Conservation (phyloP, 35 echinoderm and acorn worm species). For the Diadema setosum region DNA sequence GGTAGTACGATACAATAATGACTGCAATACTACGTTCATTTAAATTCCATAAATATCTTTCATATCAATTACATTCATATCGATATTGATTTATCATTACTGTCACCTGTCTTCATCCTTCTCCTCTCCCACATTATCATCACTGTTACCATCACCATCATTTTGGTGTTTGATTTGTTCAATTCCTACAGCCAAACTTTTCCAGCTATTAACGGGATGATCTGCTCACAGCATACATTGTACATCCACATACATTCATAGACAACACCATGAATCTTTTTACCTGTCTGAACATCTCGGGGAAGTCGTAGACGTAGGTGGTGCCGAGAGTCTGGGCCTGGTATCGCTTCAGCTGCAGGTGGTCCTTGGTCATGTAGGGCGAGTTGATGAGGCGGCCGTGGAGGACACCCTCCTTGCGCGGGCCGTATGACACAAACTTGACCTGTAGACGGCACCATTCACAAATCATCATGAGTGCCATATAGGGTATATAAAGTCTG, state of each 20-base stretch:
- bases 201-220: too few relatives aligned
- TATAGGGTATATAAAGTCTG: too few relatives aligned
- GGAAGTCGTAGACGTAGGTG: conserved; percentile 95
- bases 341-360: conserved; percentile 93
- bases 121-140: neutral
- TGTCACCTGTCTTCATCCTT: neutral
- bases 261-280: neutral
- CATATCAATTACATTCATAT: neutral
- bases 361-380: conserved; percentile 96
- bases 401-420: conserved; percentile 63
- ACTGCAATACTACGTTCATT: too few relatives aligned
- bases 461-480: too few relatives aligned
- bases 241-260: neutral
- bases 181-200: too few relatives aligned
- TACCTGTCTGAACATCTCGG: conserved; percentile 95
- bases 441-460: conserved; percentile 72
- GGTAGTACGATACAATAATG: too few relatives aligned
- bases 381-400: conserved; percentile 80
- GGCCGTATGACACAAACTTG: conserved; percentile 75
- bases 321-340: conserved; percentile 72
- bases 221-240: neutral
- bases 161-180: too few relatives aligned
- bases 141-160: neutral
- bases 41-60: neutral
- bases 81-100: neutral